Evolutionary conservation across 2,797 vertebrate genomes (phyloP).

Genomic region (Triplophysa yarkandensis): DNA sequence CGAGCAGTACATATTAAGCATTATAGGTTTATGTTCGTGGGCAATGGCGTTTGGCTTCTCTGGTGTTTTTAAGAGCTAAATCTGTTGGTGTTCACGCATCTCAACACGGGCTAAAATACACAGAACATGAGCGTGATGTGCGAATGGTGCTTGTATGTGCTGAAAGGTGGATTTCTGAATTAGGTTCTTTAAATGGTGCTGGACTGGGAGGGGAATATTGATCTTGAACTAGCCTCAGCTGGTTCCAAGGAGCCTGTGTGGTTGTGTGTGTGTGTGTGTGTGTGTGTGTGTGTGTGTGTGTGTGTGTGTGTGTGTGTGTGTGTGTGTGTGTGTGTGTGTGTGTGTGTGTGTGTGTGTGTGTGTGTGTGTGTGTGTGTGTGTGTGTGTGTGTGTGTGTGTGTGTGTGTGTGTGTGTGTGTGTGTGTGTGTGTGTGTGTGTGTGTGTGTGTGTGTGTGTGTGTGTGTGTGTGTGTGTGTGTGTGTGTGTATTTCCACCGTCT

Average conservation of each 20-base stretch:
- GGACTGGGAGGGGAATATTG: conserved; percentile 91
- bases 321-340: conserved; percentile 56
- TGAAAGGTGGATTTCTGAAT: conserved; percentile 96
- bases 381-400: conserved; percentile 56
- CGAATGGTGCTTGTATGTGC: conserved; percentile 77
- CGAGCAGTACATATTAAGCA: neutral
- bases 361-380: conserved; percentile 59
- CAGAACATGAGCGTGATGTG: conserved; percentile 52
- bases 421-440: conserved; percentile 52
- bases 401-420: conserved; percentile 62
- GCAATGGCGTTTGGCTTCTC: neutral
- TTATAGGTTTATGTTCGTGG: neutral
- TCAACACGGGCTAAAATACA: conserved; percentile 12
- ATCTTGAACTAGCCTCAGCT: conserved; percentile 94
- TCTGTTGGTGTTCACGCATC: neutral
- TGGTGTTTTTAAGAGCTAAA: neutral
- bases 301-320: conserved; percentile 60
- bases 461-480: conserved; percentile 61
- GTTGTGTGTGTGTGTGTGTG: conserved; percentile 61
- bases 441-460: too few relatives aligned
- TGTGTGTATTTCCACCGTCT: conserved; percentile 54
- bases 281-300: conserved; percentile 55
- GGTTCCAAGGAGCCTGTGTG: conserved; percentile 77
- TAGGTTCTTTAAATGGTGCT: conserved; percentile 97
- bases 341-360: conserved; percentile 58